Base-by-base conservation (phyloP, 2,113 vertebrate species). In the Hyla sarda region DNA sequence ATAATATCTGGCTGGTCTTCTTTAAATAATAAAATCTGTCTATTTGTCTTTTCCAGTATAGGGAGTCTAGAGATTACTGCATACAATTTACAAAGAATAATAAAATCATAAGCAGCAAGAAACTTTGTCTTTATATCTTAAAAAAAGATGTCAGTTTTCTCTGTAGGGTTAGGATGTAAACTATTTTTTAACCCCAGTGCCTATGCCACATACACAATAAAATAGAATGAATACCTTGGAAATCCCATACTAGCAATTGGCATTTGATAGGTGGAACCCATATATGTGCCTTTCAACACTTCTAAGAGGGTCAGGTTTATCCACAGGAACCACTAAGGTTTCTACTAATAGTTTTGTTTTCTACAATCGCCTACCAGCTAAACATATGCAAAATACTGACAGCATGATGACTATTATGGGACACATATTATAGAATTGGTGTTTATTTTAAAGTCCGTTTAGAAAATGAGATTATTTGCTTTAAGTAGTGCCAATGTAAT, bases 401-500 rank as follows among this genome's bases (percentile, higher is more conserved):
- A 77, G 47, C 48, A 12, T 50, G 25, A 77, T 54, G 74, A 77
- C 48, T 52, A 19, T 77, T 77, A 77, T 32, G 28, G 30, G 74
- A 54, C 74, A 50, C n/a, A 17, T 50, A 77, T 77, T 77, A 52
- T 52, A 54, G 54, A 77, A 77, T 41, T 28, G 50, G 13, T 32
- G 48, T 60, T 80, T 77, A 56, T 77, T 80, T 80, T 74, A 60
- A 62, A 65, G 54, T 58, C 72, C 25, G 41, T 23, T 74, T 45
- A 37, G 32, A 32, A 72, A 83, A 83, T 74, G 52, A 41, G 69
- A 34, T 73, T 56, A 41, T 73, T 74, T 54, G 50, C 65, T 73
- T 73, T 71, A 72, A 82, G 25, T 25, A 12, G 19, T 82, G 81
- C 81, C 81, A 83, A 74, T 45, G 82, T 83, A 48, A 76, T 56